Evolutionary conservation across 2,888 invertebrate species (phyloP).

Genomic region (Dryobota labecula): DNA sequence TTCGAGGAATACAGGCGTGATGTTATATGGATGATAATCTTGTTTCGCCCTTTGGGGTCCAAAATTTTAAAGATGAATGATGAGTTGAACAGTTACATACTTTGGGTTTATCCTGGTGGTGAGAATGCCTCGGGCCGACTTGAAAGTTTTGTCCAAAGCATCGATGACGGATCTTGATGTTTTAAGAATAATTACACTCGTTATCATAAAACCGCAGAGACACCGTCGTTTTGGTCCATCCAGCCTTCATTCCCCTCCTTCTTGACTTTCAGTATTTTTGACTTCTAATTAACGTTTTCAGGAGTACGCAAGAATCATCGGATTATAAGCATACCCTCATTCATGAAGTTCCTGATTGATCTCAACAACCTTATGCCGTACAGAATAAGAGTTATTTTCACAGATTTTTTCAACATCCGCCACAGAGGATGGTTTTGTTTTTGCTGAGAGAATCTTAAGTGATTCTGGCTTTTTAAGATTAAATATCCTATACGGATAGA

Average conservation of each 20-base stretch:
- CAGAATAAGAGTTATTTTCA: slow-evolving; percentile 84
- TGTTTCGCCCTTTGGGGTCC: not conserved
- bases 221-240: not conserved
- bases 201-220: not conserved
- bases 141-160: not conserved
- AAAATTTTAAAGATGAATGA: not conserved
- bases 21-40: not conserved
- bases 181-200: not conserved
- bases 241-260: not conserved
- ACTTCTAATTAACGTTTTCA: slow-evolving; percentile 66
- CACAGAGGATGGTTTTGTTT: slow-evolving; percentile 88
- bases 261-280: not conserved
- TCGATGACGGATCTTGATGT: not conserved
- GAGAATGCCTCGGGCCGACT: not conserved
- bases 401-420: slow-evolving; percentile 85
- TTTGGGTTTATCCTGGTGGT: not conserved
- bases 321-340: slow-evolving; percentile 83
- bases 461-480: slow-evolving; percentile 32
- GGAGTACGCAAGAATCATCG: slow-evolving; percentile 84
- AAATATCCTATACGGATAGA: slow-evolving; percentile 21
- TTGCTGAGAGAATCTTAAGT: slow-evolving; percentile 73
- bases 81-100: not conserved
- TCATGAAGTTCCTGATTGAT: slow-evolving; percentile 82
- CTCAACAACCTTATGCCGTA: slow-evolving; percentile 85
- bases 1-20: not conserved